Evolutionary conservation across 1,140 invertebrate genomes (phyloP).

Genomic region (Calliopsis andreniformis): DNA sequence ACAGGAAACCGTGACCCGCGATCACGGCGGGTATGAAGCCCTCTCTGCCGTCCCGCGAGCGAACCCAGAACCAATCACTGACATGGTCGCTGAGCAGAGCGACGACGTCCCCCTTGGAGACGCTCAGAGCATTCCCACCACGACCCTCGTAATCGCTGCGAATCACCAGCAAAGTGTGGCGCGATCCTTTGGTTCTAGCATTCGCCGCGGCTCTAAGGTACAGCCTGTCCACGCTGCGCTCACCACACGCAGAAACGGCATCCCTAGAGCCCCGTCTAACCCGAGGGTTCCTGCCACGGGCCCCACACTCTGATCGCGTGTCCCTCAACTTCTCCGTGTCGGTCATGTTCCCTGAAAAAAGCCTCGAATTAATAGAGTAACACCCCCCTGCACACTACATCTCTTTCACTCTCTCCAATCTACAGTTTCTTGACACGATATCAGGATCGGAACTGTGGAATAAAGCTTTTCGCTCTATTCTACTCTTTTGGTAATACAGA

Average conservation of each 20-base stretch:
- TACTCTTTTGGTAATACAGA: too few species aligned
- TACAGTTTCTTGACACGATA: too few species aligned
- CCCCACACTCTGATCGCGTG: conserved; percentile 80
- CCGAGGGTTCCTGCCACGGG: conserved; percentile 75
- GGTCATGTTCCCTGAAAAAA: conserved; percentile 85
- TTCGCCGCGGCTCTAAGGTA: conserved; percentile 84
- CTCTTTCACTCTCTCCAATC: too few species aligned
- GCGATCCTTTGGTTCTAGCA: conserved; percentile 75
- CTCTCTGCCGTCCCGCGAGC: conserved; percentile 85
- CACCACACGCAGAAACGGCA: conserved; percentile 82
- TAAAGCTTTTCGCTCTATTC: too few species aligned
- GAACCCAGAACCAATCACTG: conserved; percentile 88
- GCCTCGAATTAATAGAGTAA: not conserved
- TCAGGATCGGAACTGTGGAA: too few species aligned
- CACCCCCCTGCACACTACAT: too few species aligned
- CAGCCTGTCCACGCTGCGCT: conserved; percentile 86
- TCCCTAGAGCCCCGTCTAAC: conserved; percentile 77
- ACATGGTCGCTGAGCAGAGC: conserved; percentile 82
- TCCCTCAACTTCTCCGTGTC: conserved; percentile 85
- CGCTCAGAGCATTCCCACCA: conserved; percentile 83
- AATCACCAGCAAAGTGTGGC: conserved; percentile 87
- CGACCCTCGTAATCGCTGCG: conserved; percentile 84
- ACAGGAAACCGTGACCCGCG: conserved; percentile 88
- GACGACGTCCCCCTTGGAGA: conserved; percentile 88
- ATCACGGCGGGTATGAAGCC: conserved; percentile 90